Base-by-base conservation (phyloP, 2,888 invertebrate species). In the Limenitis arthemis region DNA sequence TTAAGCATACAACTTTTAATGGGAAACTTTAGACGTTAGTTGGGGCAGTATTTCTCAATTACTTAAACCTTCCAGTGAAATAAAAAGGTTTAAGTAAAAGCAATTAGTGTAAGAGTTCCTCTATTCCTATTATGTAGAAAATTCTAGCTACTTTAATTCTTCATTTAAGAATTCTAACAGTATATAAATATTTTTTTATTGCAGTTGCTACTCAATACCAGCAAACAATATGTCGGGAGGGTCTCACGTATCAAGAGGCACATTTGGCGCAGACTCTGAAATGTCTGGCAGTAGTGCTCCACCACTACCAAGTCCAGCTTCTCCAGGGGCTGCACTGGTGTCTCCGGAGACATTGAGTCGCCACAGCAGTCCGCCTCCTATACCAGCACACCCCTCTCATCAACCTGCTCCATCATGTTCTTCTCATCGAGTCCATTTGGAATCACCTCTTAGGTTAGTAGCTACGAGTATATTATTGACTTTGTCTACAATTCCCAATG, bases 231-330 rank as follows among this genome's bases (percentile, higher is more conserved):
- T 89, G 80, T 89, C 91, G 66, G 89, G 91, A 51, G 88, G 90
- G 68, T 86, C 85, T 0, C 85, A 85, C 60, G 85, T 85, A 61
- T 84, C 91, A 60, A 75, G 91, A 59, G 83, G 88, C 61, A 86
- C 88, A 0, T 84, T 76, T 44, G 79, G 75, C 0, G 75, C 73
- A 8, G 83, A 79, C 56, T 83, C 85, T n/a, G 73, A 84, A 72
- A 73, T 89, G 41, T 83, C 84, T 0, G 71, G 72, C 0, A 79
- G 89, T 58, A 82, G 88, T 63, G 88, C 81, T 20, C 87, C 88
- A 39, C 89, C 91, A n/a, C 73, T 93, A 61, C 92, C 93, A 51
- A 93, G 93, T 54, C 93, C 93, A 37, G 92, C 93, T 31, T 91
- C 93, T 28, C 90, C 92, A 43, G 90, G 90, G 54, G 92, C 93